Base-by-base conservation (phyloP, 2,797 vertebrate species). In the Sarcophilus harrisii region DNA sequence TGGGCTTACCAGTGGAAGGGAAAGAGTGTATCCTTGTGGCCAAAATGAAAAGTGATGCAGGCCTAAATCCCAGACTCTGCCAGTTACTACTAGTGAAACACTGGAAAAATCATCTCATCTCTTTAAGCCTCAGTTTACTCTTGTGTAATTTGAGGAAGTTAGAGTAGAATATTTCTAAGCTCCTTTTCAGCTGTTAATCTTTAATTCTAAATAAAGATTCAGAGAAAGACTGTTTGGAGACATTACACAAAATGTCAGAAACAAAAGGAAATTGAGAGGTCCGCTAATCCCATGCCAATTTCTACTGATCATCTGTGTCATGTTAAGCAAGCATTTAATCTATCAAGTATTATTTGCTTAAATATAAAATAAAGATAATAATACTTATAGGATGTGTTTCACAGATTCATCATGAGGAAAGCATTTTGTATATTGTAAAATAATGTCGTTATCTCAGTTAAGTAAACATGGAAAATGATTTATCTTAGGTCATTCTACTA, bases 21-120 rank as follows among this genome's bases (percentile, higher is more conserved):
- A 89, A 94, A 96, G 94, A 90, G 94, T 92, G 59, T 57, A 58
- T 94, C 94, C 95, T 89, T 29, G 94, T 52, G 92, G 93, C 94
- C 27, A 27, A 87, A 94, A 52, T 45, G 52, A 27, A 92, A 91
- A 93, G 9, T 5, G 8, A 92, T 54, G 6, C 38, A 28, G 81
- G 38, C 9, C 73, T 87, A 38, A 38, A 73, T 38, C n/a, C 66
- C 66, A 73, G 66, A 18, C 38, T 38, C 38, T 45, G 24, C 38
- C 73, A 87, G 45, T 87, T 87, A 27, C 73, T 49, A 45, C 21
- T 49, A 45, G 73, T 27, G 18, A 45, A 24, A 49, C 73, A 49
- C 45, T 27, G 73, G 73, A 27, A 45, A 87, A 87, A 27, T 27
- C 9, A 11, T 6, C 21, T 81, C n/a, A 9, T 24, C 18, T 81